Evolutionary conservation across 2,888 invertebrate species (phyloP).

Genomic region (Netelia fuscicornis): DNA sequence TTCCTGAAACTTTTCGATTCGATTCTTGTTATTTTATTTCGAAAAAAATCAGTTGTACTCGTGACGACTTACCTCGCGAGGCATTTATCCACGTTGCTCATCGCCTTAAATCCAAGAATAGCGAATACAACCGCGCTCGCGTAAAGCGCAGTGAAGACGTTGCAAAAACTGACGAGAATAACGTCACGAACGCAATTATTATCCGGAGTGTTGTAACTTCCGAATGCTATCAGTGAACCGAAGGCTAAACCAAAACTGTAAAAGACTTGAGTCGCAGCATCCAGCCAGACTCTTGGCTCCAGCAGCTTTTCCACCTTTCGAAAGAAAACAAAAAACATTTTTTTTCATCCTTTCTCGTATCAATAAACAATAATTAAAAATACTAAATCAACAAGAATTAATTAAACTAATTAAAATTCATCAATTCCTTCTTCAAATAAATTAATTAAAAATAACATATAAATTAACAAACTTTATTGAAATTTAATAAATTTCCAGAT

Average conservation of each 20-base stretch:
- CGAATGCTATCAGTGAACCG: constrained; percentile 97
- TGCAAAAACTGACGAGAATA: constrained; percentile 95
- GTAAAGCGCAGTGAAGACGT: constrained; percentile 97
- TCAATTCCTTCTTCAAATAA: neutral
- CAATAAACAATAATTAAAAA: neutral
- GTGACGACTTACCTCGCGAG: constrained; percentile 87
- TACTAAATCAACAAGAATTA: neutral
- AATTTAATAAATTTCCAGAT: neutral
- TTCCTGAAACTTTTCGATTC: neutral
- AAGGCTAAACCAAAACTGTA: constrained; percentile 97
- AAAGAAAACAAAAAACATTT: neutral
- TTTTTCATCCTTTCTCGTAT: neutral
- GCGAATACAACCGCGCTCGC: constrained; percentile 98
- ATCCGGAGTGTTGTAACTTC: constrained; percentile 97
- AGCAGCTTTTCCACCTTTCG: constrained; percentile 92
- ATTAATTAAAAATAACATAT: neutral
- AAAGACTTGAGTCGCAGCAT: constrained; percentile 98
- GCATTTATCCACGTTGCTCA: constrained; percentile 94
- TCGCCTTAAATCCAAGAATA: constrained; percentile 98
- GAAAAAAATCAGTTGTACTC: neutral
- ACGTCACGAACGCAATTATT: constrained; percentile 98
- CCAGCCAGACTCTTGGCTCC: constrained; percentile 97
- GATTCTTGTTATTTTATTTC: neutral
- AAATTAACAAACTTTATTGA: neutral
- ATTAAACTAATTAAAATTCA: neutral